Evolutionary conservation across 2,888 invertebrate species (phyloP).

Genomic region (Agapetus fuscipes): DNA sequence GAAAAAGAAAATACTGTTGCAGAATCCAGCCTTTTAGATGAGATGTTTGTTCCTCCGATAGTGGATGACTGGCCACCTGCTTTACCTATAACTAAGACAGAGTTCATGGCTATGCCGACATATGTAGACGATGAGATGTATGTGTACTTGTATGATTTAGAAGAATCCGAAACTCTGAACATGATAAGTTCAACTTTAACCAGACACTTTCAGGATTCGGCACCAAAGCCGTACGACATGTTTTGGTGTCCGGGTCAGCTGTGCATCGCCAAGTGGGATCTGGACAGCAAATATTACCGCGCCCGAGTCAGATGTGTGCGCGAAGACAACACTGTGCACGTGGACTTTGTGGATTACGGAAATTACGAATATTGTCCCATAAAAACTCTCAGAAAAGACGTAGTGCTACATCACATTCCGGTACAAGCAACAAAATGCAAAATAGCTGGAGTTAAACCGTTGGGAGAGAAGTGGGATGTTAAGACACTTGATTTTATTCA

Average conservation of each 20-base stretch:
- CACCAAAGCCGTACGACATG: constrained; percentile 37
- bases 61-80: constrained; percentile 52
- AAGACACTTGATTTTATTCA: constrained; percentile 54
- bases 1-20: too few species aligned
- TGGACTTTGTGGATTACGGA: constrained; percentile 76
- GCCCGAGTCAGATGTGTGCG: constrained; percentile 46
- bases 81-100: constrained; percentile 35
- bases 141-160: constrained; percentile 27
- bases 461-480: constrained; percentile 38
- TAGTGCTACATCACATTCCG: constrained; percentile 56
- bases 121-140: constrained; percentile 46
- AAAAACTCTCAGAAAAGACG: constrained; percentile 48
- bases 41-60: constrained; percentile 25
- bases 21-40: constrained; percentile 12
- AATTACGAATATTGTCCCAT: constrained; percentile 57
- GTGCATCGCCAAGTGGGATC: constrained; percentile 57
- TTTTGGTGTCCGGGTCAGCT: constrained; percentile 54
- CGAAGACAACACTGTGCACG: constrained; percentile 35
- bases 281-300: constrained; percentile 61
- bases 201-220: constrained; percentile 35
- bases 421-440: constrained; percentile 53
- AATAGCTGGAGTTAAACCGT: constrained; percentile 44
- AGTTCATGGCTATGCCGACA: constrained; percentile 53
- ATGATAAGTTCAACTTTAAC: constrained; percentile 43
- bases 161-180: constrained; percentile 30